Percentiles rank a stretch among this genome's conserved stretches.
These are phyloP conservation scores for Rhamphomyia laevipes DNA, from an alignment of 2,888 invertebrate genomes.

Conservation along the genomic window DNA sequence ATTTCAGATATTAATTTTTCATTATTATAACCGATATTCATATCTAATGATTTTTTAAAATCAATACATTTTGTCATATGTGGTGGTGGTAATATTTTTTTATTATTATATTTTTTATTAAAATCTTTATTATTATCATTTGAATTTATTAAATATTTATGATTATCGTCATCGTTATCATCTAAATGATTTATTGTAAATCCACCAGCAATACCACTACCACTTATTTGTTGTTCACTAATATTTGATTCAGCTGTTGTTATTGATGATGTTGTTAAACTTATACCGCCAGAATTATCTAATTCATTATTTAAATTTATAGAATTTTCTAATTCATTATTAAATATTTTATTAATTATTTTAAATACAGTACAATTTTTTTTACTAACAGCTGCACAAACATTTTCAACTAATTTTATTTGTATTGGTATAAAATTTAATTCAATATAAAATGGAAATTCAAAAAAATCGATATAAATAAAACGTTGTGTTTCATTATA, in stretches of 20 bases:
- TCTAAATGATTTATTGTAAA: constrained; percentile 5
- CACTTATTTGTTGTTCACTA: constrained; percentile 11
- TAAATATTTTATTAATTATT: constrained; percentile 28
- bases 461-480: constrained; percentile 58
- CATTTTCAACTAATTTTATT: constrained; percentile 54
- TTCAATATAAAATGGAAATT: constrained; percentile 51
- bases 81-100: background rate
- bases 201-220: constrained; percentile 8
- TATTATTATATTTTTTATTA: background rate
- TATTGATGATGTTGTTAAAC: background rate
- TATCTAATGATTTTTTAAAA: too few relatives aligned
- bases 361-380: constrained; percentile 50
- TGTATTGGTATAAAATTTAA: constrained; percentile 49
- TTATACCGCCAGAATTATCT: background rate
- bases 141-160: background rate
- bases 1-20: too few relatives aligned
- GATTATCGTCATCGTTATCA: constrained; percentile 5
- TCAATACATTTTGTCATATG: too few relatives aligned
- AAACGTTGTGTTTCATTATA: constrained; percentile 55
- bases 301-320: constrained; percentile 7
- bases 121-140: background rate
- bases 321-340: constrained; percentile 43
- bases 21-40: too few relatives aligned
- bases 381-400: constrained; percentile 49
- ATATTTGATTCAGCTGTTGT: background rate